Evolutionary conservation across 2,797 vertebrate genomes (phyloP), one percentile per base, ranked within the genome.

Genomic region (Thunnus albacares): DNA sequence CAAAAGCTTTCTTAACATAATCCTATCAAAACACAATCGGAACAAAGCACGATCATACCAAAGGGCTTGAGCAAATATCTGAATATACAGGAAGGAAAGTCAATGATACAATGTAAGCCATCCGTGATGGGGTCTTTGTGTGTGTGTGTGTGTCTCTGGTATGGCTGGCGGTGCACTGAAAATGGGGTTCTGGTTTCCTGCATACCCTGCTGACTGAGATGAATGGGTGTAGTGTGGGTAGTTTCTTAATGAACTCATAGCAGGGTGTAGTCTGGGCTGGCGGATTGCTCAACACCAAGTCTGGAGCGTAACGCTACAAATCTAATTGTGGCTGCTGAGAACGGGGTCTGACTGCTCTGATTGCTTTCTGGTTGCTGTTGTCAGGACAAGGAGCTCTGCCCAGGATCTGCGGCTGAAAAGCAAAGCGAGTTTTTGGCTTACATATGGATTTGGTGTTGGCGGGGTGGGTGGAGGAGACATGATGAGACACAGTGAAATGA

Each of bases 181-280:
- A 93, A 86, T 38, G 59, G 73, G 78, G 55, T 80, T 92, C 82
- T 90, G 90, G 86, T 89, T 91, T 89, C 83, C 86, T 83, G 78
- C 90, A 80, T 79, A 81, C 66, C 81, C 88, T 22, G 65, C 84
- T 91, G 89, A 86, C 87, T 45, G 82, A 84, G 91, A 89, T 89
- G 84, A 87, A 90, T 88, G 89, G 85, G 74, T 80, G 87, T 74
- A 87, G 87, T 87, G 85, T 87, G 84, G 89, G 77, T 72, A 62
- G 75, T 70, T 87, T 87, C 82, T 83, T 90, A 85, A 91, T 94
- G 91, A 89, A 92, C 86, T 90, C 90, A 77, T 87, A 83, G 87
- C 83, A 86, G 88, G 88, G 85, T 80, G 79, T 79, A 90, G 89
- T 90, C 90, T 88, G 71, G 71, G 51, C 59, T 41, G 82, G 74